Percentiles rank a stretch among this genome's conserved stretches.
Conservation (phyloP, 2,888 invertebrate genomes). For the Chromoteleia sp. region DNA sequence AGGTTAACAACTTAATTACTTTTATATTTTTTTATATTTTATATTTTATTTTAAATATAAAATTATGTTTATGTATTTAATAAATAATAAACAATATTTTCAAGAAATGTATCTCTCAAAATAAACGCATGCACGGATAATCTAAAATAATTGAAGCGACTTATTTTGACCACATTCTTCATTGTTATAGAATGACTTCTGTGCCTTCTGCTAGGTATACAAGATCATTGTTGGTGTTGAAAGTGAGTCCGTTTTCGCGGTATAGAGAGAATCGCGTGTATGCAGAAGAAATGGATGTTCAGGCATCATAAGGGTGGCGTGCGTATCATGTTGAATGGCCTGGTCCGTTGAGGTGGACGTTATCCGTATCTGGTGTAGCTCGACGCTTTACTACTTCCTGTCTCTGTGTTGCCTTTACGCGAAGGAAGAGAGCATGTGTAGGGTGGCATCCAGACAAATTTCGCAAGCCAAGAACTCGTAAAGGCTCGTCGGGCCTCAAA, state of each 20-base stretch:
- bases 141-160: too few relatives aligned
- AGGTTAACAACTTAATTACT: too few relatives aligned
- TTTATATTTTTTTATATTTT: too few relatives aligned
- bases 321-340: slow-evolving; percentile 55
- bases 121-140: too few relatives aligned
- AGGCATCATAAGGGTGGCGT: slow-evolving; percentile 56
- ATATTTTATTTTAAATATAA: too few relatives aligned
- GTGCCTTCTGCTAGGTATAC: background rate
- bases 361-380: slow-evolving; percentile 60
- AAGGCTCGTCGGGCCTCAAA: slow-evolving; percentile 74
- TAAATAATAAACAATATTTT: too few relatives aligned
- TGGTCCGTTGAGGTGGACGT: slow-evolving; percentile 51
- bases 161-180: too few relatives aligned
- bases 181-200: background rate
- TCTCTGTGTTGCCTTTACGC: slow-evolving; percentile 40
- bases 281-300: slow-evolving; percentile 55
- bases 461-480: slow-evolving; percentile 82
- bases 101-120: too few relatives aligned
- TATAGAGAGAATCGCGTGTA: slow-evolving; percentile 6
- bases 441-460: slow-evolving; percentile 81
- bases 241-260: slow-evolving; percentile 23
- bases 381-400: slow-evolving; percentile 69
- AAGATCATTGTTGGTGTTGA: slow-evolving; percentile 30
- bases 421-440: slow-evolving; percentile 30
- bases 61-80: too few relatives aligned